Evolutionary conservation across 2,113 vertebrate genomes (phyloP).

Genomic region (Brachyistius frenatus): DNA sequence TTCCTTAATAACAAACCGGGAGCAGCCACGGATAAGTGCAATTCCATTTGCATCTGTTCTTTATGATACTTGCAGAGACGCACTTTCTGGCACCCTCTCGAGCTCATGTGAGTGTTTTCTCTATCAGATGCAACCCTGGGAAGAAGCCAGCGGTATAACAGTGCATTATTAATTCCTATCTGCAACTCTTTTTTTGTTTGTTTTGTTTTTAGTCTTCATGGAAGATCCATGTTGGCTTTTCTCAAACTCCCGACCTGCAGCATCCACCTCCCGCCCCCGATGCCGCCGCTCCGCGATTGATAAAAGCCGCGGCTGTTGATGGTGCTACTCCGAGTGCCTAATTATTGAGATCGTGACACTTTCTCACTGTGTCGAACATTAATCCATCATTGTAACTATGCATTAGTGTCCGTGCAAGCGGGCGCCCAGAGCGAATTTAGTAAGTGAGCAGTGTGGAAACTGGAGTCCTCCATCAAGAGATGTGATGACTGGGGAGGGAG

Average conservation of each 20-base stretch:
- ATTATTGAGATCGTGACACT: constrained; percentile 84
- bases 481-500: constrained; percentile 37
- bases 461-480: constrained; percentile 56
- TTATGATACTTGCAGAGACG: constrained; percentile 27
- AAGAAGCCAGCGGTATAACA: constrained; percentile 29
- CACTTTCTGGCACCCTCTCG: background rate
- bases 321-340: constrained; percentile 77
- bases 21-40: constrained; percentile 26
- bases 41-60: constrained; percentile 52
- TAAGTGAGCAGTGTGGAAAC: constrained; percentile 58
- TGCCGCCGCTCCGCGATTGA: constrained; percentile 32
- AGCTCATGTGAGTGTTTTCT: constrained; percentile 27
- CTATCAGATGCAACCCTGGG: constrained; percentile 19
- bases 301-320: constrained; percentile 63
- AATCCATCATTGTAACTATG: constrained; percentile 83
- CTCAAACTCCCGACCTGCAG: background rate
- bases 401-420: constrained; percentile 75
- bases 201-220: constrained; percentile 24
- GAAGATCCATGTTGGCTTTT: constrained; percentile 38
- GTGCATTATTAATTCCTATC: constrained; percentile 37
- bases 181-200: background rate
- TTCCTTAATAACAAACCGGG: constrained; percentile 53
- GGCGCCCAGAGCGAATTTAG: constrained; percentile 68
- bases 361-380: constrained; percentile 72
- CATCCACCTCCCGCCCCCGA: background rate